phyloP scores from a whole-genome alignment of 1,140 invertebrate genomes.

The Drosophila bocki region DNA sequence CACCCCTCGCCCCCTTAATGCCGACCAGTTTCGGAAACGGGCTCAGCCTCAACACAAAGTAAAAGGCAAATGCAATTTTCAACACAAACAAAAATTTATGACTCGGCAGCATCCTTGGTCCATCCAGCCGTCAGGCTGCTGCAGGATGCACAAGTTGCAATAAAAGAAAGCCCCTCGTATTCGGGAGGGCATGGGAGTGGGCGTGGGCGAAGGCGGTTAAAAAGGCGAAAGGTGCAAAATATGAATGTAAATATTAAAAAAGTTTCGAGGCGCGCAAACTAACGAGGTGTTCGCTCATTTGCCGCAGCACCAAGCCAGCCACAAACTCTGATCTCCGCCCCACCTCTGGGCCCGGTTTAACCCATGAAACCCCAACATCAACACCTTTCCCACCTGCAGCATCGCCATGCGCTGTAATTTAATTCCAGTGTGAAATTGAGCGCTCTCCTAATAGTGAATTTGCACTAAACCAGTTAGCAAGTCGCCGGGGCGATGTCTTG shows the following conservation, averaged over 20 bases:
- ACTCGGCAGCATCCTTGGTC: constrained; percentile 50
- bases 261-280: constrained; percentile 78
- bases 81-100: constrained; percentile 82
- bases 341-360: background rate
- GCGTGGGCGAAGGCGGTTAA: constrained; percentile 32
- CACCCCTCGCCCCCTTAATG: background rate
- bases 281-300: constrained; percentile 81
- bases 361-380: constrained; percentile 2
- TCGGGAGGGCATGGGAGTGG: background rate
- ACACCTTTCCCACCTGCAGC: constrained; percentile 21
- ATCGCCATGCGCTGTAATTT: constrained; percentile 72
- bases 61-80: constrained; percentile 81
- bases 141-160: constrained; percentile 56
- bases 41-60: constrained; percentile 66
- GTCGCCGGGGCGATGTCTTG: constrained; percentile 43
- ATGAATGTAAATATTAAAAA: constrained; percentile 84
- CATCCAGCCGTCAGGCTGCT: constrained; percentile 21
- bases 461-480: constrained; percentile 77
- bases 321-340: constrained; percentile 23
- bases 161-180: constrained; percentile 33
- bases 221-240: constrained; percentile 77
- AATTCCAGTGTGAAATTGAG: constrained; percentile 80
- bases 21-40: constrained; percentile 25
- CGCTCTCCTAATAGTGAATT: constrained; percentile 80
- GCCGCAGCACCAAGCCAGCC: constrained; percentile 18